These are phyloP conservation scores for Diadophis punctatus DNA, from an alignment of 2,113 vertebrate species.

Conservation along the genomic window DNA sequence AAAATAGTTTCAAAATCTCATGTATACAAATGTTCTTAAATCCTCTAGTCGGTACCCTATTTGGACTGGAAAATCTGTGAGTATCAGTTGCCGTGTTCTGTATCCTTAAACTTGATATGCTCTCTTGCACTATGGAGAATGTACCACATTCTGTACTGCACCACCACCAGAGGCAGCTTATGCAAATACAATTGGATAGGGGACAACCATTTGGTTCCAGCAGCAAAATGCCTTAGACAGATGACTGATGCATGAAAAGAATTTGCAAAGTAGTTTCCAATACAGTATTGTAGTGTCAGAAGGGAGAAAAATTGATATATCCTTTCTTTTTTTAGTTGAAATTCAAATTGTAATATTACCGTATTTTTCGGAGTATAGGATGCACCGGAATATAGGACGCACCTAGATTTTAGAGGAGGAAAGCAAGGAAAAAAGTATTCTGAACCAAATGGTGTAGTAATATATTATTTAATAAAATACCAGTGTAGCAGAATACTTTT, in stretches of 20 bases:
- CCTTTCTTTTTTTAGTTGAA: neutral
- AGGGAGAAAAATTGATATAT: neutral
- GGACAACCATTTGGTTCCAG: neutral
- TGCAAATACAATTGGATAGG: neutral
- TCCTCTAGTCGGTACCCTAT: neutral
- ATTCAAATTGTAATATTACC: neutral
- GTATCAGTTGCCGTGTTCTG: neutral
- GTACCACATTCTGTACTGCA: neutral
- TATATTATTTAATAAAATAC: too few species aligned
- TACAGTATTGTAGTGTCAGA: neutral
- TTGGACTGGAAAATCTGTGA: neutral
- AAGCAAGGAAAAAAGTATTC: too few species aligned
- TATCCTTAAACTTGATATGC: neutral
- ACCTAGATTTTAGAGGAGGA: too few species aligned
- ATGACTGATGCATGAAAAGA: neutral
- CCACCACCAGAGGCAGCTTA: neutral
- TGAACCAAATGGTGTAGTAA: too few species aligned
- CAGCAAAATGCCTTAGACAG: neutral
- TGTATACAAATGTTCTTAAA: neutral
- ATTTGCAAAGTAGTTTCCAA: neutral
- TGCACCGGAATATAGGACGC: too few species aligned
- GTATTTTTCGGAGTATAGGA: too few species aligned
- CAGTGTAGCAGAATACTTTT: too few species aligned
- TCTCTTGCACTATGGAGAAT: neutral
- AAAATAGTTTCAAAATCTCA: neutral